phyloP scores from a whole-genome alignment of 2,113 vertebrate species.

The Loxodonta africana region DNA sequence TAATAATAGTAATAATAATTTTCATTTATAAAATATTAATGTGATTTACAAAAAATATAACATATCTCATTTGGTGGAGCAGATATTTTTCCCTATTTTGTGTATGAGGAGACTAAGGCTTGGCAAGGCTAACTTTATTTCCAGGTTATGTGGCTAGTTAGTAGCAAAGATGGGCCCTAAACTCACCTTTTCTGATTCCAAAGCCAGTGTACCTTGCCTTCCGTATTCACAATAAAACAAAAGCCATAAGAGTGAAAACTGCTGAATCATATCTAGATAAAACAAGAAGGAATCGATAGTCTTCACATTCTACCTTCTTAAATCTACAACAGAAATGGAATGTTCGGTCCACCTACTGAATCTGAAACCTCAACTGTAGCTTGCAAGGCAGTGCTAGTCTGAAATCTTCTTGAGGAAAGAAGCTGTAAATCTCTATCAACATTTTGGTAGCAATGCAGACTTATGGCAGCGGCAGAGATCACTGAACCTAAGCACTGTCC shows the following conservation, averaged over 20 bases:
- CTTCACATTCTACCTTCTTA: not conserved
- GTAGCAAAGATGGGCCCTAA: not conserved
- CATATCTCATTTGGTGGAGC: not conserved
- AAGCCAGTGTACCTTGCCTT: not conserved
- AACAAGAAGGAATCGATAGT: not conserved
- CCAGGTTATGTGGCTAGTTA: not conserved
- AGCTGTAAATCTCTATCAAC: not conserved
- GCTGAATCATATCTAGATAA: not conserved
- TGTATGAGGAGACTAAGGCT: not conserved
- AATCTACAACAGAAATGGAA: not conserved
- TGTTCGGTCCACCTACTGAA: not conserved
- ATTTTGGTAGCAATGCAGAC: not conserved
- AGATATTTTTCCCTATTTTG: not conserved
- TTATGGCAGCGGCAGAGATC: not conserved
- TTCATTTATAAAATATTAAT: not conserved
- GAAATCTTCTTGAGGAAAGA: not conserved
- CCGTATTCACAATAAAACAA: not conserved
- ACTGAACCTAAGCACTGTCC: not conserved
- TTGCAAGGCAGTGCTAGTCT: not conserved
- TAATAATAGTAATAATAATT: conserved; percentile 43
- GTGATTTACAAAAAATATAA: not conserved
- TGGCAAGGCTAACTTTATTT: not conserved
- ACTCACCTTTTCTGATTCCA: not conserved
- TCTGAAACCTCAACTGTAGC: not conserved
- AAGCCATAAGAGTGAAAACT: not conserved